Percentiles rank a stretch among this genome's conserved stretches.
These are phyloP conservation scores for Amorpha juglandis DNA, from an alignment of 2,888 invertebrate species.

Conservation along the genomic window DNA sequence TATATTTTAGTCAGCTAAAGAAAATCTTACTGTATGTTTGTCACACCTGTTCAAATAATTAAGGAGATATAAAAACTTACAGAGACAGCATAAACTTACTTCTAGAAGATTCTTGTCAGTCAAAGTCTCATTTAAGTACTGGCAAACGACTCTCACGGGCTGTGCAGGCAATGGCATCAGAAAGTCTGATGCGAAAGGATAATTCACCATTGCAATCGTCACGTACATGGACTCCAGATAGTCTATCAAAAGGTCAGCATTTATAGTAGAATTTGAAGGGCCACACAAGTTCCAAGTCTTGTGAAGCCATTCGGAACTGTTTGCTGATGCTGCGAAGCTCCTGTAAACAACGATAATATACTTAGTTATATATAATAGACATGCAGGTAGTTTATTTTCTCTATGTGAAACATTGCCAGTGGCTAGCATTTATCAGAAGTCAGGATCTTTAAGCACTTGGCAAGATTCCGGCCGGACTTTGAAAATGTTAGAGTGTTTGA, in stretches of 20 bases:
- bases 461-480: too few relatives aligned
- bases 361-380: too few relatives aligned
- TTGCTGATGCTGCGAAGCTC: slow-evolving; percentile 80
- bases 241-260: slow-evolving; percentile 81
- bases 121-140: slow-evolving; percentile 74
- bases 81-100: slow-evolving; percentile 44
- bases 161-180: slow-evolving; percentile 92
- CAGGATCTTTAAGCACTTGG: too few relatives aligned
- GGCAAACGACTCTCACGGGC: slow-evolving; percentile 89
- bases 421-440: too few relatives aligned
- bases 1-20: too few relatives aligned
- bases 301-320: slow-evolving; percentile 88
- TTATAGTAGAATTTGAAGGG: slow-evolving; percentile 82
- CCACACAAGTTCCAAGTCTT: slow-evolving; percentile 91
- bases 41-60: too few relatives aligned
- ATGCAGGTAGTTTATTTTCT: too few relatives aligned
- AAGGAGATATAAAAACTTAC: too few relatives aligned
- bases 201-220: slow-evolving; percentile 96
- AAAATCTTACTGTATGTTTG: too few relatives aligned
- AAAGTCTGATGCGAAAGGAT: slow-evolving; percentile 95
- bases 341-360: slow-evolving; percentile 51
- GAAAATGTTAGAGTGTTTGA: too few relatives aligned
- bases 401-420: too few relatives aligned
- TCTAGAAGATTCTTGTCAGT: slow-evolving; percentile 81
- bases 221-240: slow-evolving; percentile 90